These are phyloP conservation scores for Caenorhabditis doughertyi DNA, from an alignment of 2,888 invertebrate genomes.

Conservation along the genomic window DNA sequence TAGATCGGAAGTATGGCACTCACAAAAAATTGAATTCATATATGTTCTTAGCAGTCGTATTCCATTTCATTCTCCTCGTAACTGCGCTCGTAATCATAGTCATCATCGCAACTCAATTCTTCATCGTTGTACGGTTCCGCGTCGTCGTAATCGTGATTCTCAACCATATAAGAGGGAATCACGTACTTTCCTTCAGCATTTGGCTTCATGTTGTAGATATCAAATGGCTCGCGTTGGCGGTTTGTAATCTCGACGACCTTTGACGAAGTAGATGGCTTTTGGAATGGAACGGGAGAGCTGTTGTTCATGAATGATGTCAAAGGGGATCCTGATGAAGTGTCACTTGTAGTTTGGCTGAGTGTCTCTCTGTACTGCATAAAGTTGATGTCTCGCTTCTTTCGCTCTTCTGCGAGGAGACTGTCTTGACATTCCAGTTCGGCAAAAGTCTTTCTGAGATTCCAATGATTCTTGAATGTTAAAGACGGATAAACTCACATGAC, in stretches of 20 bases:
- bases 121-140: constrained; percentile 5
- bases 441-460: background rate
- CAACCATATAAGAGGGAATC: background rate
- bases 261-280: background rate
- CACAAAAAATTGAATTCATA: too few species aligned
- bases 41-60: background rate
- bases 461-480: background rate
- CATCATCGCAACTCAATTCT: background rate
- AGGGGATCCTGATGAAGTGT: constrained; percentile 3
- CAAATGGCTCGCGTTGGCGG: background rate
- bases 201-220: background rate
- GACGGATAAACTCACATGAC: constrained; percentile 8
- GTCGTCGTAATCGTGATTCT: background rate
- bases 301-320: background rate
- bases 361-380: background rate
- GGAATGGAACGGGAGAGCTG: background rate
- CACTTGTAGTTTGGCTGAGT: background rate
- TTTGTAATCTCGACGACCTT: background rate
- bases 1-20: too few species aligned
- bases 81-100: background rate
- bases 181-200: constrained; percentile 17
- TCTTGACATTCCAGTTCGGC: background rate
- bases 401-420: background rate
- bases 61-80: background rate
- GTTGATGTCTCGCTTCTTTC: background rate